Conservation (phyloP, 2,113 vertebrate genomes). For the Nothoprocta perdicaria region DNA sequence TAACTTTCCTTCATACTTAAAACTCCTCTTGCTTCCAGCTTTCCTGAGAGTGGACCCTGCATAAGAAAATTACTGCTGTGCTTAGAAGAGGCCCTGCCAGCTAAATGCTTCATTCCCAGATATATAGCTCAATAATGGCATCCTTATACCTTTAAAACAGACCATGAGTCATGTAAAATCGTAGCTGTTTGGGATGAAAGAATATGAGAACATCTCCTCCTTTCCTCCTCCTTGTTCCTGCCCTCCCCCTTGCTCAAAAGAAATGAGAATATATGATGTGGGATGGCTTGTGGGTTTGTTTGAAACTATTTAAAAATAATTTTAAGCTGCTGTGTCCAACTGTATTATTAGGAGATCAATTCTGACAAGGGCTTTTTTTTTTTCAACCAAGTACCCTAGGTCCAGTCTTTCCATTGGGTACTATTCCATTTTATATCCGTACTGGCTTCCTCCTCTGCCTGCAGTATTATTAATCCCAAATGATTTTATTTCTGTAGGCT, state of each 20-base stretch:
- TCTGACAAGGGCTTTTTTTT: neutral
- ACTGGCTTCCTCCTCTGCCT: neutral
- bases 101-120: conserved; percentile 1
- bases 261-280: neutral
- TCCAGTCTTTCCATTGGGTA: neutral
- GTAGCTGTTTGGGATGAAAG: neutral
- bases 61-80: conserved; percentile 34
- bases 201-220: neutral
- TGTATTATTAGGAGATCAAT: neutral
- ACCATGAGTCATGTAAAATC: neutral
- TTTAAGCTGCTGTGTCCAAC: neutral
- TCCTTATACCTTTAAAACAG: conserved; percentile 13
- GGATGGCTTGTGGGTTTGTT: neutral
- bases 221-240: neutral
- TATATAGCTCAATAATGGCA: conserved; percentile 3
- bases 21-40: neutral
- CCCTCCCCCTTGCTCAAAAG: neutral
- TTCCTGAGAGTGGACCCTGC: neutral
- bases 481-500: neutral
- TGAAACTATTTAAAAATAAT: neutral
- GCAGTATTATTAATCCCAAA: neutral
- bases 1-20: conserved; percentile 25
- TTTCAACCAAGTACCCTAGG: neutral
- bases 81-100: conserved; percentile 21
- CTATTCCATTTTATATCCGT: neutral